These are phyloP conservation scores for Acipenser transmontanus DNA, from an alignment of 2,797 vertebrate genomes.

Conservation along the genomic window DNA sequence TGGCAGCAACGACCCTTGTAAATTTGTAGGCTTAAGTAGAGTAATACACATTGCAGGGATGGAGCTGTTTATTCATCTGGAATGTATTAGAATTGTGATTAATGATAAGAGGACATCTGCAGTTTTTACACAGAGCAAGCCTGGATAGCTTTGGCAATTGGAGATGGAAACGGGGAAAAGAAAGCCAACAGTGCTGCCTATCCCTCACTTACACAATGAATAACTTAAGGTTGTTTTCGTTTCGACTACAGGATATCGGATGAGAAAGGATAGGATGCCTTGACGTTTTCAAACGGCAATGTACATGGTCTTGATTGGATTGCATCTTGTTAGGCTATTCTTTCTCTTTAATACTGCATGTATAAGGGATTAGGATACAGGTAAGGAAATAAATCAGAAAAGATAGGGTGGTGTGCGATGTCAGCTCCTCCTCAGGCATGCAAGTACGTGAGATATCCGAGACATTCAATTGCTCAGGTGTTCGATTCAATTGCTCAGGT, in stretches of 20 bases:
- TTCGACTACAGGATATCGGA: constrained; percentile 60
- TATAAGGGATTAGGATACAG: too few species aligned
- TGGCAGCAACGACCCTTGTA: constrained; percentile 55
- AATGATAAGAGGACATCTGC: constrained; percentile 80
- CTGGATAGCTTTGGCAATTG: constrained; percentile 66
- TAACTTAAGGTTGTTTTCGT: constrained; percentile 51
- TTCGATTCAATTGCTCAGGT: too few species aligned
- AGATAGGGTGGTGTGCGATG: too few species aligned
- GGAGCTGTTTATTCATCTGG: constrained; percentile 96
- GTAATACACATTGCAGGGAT: constrained; percentile 56
- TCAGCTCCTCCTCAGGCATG: too few species aligned
- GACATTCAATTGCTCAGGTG: too few species aligned
- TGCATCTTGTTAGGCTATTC: constrained; percentile 41
- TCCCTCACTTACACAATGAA: constrained; percentile 54
- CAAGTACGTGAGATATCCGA: too few species aligned
- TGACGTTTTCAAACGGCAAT: constrained; percentile 71
- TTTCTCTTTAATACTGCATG: too few species aligned
- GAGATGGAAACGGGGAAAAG: constrained; percentile 61
- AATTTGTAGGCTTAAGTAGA: constrained; percentile 55
- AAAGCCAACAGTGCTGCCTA: constrained; percentile 45
- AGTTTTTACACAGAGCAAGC: constrained; percentile 65
- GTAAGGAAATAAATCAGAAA: too few species aligned
- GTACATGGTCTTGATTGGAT: constrained; percentile 65
- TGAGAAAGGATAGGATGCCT: constrained; percentile 61
- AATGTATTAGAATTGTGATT: constrained; percentile 91